Percentiles rank a stretch among this genome's conserved stretches.
Evolutionary conservation across 1,140 invertebrate species (phyloP).

Genomic region (Notospermus geniculatus): DNA sequence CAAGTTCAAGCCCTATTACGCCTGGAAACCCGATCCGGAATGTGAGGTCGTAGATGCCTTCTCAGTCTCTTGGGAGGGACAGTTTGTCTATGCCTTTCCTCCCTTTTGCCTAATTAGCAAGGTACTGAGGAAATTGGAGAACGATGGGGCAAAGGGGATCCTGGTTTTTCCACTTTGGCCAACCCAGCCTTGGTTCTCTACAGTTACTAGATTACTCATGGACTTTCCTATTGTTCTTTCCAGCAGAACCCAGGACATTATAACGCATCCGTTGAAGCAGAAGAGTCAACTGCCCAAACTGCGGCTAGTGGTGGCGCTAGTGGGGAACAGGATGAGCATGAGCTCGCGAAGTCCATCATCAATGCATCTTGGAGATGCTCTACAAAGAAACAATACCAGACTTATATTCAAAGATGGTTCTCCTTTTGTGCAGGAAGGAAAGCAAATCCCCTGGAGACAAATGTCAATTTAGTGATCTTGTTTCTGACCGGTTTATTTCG

Average conservation of each 20-base stretch:
- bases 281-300: background rate
- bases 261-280: background rate
- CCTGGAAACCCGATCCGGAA: slow-evolving; percentile 12
- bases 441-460: background rate
- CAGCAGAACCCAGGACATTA: too few species aligned
- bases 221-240: too few species aligned
- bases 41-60: slow-evolving; percentile 16
- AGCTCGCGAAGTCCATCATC: too few species aligned
- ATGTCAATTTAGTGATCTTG: background rate
- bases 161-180: slow-evolving; percentile 23
- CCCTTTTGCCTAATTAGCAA: slow-evolving; percentile 19
- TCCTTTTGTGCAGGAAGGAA: background rate
- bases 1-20: slow-evolving; percentile 10
- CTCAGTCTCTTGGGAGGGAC: slow-evolving; percentile 10
- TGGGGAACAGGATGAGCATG: too few species aligned
- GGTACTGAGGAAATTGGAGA: slow-evolving; percentile 11
- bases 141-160: slow-evolving; percentile 16
- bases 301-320: background rate
- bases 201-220: background rate
- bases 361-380: background rate
- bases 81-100: slow-evolving; percentile 16
- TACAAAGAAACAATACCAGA: background rate
- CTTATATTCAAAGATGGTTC: background rate
- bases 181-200: slow-evolving; percentile 18
- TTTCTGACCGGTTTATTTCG: slow-evolving; percentile 7